Evolutionary conservation across 2,888 invertebrate genomes (phyloP).

Genomic region (Tetragnatha montana): DNA sequence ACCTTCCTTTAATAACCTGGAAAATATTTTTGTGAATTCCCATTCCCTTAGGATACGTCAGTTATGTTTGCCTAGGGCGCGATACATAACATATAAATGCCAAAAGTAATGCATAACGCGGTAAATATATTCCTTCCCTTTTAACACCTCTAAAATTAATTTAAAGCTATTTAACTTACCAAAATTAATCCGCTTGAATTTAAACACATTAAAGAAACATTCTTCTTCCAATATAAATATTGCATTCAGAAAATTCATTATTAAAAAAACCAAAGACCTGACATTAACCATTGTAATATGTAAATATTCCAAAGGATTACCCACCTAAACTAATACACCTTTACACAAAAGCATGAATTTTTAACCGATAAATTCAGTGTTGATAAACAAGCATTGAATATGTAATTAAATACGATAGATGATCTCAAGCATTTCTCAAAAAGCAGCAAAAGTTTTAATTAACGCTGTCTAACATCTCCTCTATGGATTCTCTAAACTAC

Average conservation of each 20-base stretch:
- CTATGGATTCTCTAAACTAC: constrained; percentile 5
- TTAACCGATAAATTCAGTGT: not conserved
- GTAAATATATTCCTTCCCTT: no score
- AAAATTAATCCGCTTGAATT: no score
- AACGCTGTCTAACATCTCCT: constrained; percentile 27
- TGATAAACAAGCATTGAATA: constrained; percentile 34
- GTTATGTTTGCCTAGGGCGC: no score
- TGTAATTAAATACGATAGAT: constrained; percentile 28
- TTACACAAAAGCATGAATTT: constrained; percentile 14
- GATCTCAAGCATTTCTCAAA: constrained; percentile 25
- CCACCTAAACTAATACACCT: not conserved
- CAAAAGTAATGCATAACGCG: no score
- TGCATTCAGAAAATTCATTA: not conserved
- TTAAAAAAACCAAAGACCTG: not conserved
- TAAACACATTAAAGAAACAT: not conserved
- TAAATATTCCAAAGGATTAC: not conserved
- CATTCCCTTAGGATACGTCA: no score
- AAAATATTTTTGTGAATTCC: no score
- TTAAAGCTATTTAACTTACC: no score
- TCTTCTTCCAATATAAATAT: not conserved
- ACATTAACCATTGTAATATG: constrained; percentile 8
- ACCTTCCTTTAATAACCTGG: no score
- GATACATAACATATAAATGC: no score
- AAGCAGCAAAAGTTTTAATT: constrained; percentile 4
- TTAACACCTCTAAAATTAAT: no score